These are phyloP conservation scores for Bombus terrestris DNA, from an alignment of 1,140 invertebrate genomes.

Conservation along the genomic window DNA sequence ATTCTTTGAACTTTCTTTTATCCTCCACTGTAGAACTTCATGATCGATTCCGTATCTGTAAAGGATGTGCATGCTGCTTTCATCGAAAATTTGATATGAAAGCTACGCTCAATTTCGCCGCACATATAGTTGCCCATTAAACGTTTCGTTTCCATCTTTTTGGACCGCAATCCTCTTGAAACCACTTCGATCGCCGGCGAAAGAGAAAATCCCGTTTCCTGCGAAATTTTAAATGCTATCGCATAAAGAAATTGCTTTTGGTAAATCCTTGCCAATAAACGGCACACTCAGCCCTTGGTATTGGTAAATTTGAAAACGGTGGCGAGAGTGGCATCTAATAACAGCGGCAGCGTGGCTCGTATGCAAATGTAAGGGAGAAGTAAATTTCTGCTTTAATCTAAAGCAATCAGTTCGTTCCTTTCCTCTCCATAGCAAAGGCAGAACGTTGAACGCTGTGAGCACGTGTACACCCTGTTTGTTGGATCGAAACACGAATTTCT, in stretches of 20 bases:
- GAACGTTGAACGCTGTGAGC: not conserved
- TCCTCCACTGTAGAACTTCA: too few relatives aligned
- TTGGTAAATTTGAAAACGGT: not conserved
- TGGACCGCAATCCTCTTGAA: not conserved
- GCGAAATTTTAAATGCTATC: not conserved
- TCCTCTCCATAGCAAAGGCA: not conserved
- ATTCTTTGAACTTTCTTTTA: too few relatives aligned
- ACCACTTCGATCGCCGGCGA: not conserved
- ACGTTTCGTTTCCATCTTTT: not conserved
- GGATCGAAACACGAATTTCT: conserved; percentile 5
- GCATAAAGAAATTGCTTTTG: conserved; percentile 11
- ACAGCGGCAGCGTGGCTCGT: too few relatives aligned
- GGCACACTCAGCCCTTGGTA: not conserved
- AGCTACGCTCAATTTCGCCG: not conserved
- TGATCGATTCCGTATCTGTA: too few relatives aligned
- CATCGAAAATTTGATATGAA: not conserved
- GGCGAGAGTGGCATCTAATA: not conserved
- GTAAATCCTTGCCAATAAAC: conserved; percentile 6
- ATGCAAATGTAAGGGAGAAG: conserved; percentile 9
- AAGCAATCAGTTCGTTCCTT: not conserved
- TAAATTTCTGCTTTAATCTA: not conserved
- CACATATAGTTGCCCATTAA: not conserved
- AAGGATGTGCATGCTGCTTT: not conserved
- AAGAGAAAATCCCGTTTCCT: not conserved
- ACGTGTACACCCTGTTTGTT: not conserved